A percentile compares a stretch with the other conserved stretches of the same genome.
Evolutionary conservation across 2,113 vertebrate genomes (phyloP).

Genomic region (Orycteropus afer): DNA sequence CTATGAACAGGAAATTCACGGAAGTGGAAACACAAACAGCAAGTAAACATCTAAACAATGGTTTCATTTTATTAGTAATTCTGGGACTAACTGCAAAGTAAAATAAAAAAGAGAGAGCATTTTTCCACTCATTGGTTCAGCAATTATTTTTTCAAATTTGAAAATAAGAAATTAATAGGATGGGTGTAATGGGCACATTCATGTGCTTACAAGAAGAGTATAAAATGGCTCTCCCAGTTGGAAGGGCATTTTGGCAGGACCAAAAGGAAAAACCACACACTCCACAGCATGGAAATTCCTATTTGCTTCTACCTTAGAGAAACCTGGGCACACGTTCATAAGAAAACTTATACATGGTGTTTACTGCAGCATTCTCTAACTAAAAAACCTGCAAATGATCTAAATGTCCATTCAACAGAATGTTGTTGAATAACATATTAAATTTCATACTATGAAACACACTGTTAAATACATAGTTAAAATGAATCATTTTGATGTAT

Average conservation of each 20-base stretch:
- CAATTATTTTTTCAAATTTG: neutral
- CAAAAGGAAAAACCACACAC: neutral
- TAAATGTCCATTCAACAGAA: neutral
- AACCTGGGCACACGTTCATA: neutral
- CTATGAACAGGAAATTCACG: neutral
- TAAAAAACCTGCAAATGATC: constrained; percentile 29
- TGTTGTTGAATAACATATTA: neutral
- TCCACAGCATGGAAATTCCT: neutral
- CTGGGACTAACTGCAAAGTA: neutral
- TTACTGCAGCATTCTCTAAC: neutral
- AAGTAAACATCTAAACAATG: neutral
- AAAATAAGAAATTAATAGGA: neutral
- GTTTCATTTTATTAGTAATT: neutral
- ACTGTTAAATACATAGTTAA: neutral
- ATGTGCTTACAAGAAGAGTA: neutral
- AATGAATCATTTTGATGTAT: neutral
- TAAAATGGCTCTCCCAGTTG: neutral
- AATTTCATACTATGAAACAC: neutral
- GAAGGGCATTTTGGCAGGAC: neutral
- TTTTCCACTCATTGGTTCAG: neutral
- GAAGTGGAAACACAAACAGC: neutral
- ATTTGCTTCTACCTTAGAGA: neutral
- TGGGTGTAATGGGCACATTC: neutral
- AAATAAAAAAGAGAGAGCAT: neutral
- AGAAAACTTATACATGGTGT: neutral